A percentile compares a stretch with the other conserved stretches of the same genome.
Conservation (phyloP, 2,113 vertebrate species). For the Shinisaurus crocodilurus region DNA sequence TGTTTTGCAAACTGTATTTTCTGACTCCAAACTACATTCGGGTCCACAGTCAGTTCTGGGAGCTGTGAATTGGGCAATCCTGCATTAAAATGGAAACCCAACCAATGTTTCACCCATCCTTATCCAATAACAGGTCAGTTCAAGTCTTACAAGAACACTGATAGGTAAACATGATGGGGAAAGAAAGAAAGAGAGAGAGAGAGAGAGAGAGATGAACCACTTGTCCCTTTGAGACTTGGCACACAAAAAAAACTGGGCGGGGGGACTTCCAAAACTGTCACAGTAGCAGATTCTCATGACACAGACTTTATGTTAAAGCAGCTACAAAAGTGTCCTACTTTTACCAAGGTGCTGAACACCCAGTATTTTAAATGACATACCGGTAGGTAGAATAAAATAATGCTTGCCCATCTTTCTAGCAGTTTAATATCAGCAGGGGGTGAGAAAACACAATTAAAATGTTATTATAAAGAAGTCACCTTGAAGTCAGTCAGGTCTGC, state of each 20-base stretch:
- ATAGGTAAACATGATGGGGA: neutral
- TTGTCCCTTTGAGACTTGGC: neutral
- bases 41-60: too few species aligned
- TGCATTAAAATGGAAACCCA: too few species aligned
- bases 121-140: neutral
- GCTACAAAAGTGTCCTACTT: neutral
- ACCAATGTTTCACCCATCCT: too few species aligned
- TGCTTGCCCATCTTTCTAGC: neutral
- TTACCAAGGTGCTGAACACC: neutral
- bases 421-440: neutral
- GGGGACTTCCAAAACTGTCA: neutral
- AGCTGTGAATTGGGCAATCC: too few species aligned
- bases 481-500: neutral
- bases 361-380: neutral
- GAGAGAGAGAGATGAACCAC: neutral
- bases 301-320: neutral
- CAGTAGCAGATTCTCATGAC: neutral
- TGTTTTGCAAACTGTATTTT: too few species aligned
- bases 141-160: neutral
- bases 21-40: too few species aligned
- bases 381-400: neutral
- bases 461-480: constrained; percentile 12
- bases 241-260: neutral
- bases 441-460: neutral
- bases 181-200: neutral